Evolutionary conservation across 92 coral and sea anemone species (phyloP).

Genomic region (Zoanthus solanderi): DNA sequence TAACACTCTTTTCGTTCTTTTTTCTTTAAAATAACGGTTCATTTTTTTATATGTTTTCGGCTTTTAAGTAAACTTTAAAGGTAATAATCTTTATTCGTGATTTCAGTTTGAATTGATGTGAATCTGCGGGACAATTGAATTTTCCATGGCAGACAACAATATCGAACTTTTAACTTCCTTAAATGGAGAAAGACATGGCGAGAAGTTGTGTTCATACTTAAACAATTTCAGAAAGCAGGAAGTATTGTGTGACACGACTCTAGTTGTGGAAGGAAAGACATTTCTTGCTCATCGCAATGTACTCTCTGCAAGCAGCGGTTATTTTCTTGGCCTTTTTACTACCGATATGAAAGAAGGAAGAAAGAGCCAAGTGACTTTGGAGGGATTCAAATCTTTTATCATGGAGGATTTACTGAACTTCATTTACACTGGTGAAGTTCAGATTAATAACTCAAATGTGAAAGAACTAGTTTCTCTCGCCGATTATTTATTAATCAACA

Average conservation of each 20-base stretch:
- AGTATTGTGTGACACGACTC: conserved; percentile 80
- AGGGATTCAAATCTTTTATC: conserved; percentile 71
- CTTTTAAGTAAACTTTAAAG: neutral
- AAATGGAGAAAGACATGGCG: conserved; percentile 55
- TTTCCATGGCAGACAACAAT: neutral
- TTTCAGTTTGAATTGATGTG: neutral
- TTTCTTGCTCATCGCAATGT: conserved; percentile 91
- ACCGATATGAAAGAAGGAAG: conserved; percentile 85
- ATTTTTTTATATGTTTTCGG: neutral
- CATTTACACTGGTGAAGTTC: conserved; percentile 88
- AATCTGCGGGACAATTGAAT: neutral
- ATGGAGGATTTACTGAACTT: conserved; percentile 91
- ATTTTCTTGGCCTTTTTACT: conserved; percentile 91
- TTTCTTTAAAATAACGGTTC: neutral
- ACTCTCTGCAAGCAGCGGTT: conserved; percentile 87
- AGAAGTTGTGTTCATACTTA: conserved; percentile 65
- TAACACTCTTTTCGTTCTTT: conserved; percentile 9
- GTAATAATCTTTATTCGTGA: neutral
- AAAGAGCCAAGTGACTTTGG: conserved; percentile 59
- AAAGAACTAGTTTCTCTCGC: conserved; percentile 90
- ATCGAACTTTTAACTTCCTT: conserved; percentile 6
- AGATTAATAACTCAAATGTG: conserved; percentile 78
- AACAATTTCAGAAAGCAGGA: conserved; percentile 83
- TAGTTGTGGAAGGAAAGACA: conserved; percentile 78
- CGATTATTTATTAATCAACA: conserved; percentile 81